A percentile compares a stretch with the other conserved stretches of the same genome.
Conservation (phyloP, 2,888 invertebrate species). For the Drosophila infuscata region DNA sequence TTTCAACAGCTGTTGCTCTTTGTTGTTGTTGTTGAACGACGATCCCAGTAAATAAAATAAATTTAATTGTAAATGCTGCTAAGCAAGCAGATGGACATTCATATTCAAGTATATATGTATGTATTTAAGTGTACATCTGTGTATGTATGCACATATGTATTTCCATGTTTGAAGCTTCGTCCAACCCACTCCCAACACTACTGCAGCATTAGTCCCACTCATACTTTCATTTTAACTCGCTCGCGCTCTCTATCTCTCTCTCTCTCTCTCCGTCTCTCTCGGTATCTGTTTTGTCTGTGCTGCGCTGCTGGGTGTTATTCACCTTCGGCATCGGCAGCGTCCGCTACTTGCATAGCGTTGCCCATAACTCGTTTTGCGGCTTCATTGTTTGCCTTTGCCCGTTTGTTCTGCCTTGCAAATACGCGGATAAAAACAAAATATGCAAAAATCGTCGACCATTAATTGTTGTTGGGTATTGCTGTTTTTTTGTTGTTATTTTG, state of each 20-base stretch:
- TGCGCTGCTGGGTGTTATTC: slow-evolving; percentile 63
- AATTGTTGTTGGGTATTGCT: slow-evolving; percentile 23
- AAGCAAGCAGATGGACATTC: slow-evolving; percentile 27
- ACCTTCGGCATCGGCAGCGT: slow-evolving; percentile 51
- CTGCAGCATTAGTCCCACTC: slow-evolving; percentile 7
- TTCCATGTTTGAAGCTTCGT: slow-evolving; percentile 31
- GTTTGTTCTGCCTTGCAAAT: slow-evolving; percentile 62
- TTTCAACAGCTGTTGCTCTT: slow-evolving; percentile 36
- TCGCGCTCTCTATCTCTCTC: slow-evolving; percentile 9
- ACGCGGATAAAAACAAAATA: slow-evolving; percentile 69
- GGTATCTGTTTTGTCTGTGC: slow-evolving; percentile 14
- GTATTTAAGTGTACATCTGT: neutral
- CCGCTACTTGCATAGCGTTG: slow-evolving; percentile 24
- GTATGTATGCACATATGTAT: neutral
- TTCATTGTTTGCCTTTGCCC: slow-evolving; percentile 61
- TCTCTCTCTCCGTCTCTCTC: slow-evolving; percentile 1
- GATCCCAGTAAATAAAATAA: slow-evolving; percentile 29
- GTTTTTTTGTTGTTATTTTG: slow-evolving; percentile 10
- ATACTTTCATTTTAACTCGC: slow-evolving; percentile 25
- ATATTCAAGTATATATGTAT: neutral
- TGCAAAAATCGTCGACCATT: slow-evolving; percentile 48
- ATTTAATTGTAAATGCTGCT: slow-evolving; percentile 13
- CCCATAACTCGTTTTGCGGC: slow-evolving; percentile 72
- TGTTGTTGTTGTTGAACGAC: slow-evolving; percentile 5
- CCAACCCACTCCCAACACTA: slow-evolving; percentile 8